Evolutionary conservation across 2,113 vertebrate species (phyloP), one percentile per base, ranked within the genome.

Genomic region (Trinectes maculatus): DNA sequence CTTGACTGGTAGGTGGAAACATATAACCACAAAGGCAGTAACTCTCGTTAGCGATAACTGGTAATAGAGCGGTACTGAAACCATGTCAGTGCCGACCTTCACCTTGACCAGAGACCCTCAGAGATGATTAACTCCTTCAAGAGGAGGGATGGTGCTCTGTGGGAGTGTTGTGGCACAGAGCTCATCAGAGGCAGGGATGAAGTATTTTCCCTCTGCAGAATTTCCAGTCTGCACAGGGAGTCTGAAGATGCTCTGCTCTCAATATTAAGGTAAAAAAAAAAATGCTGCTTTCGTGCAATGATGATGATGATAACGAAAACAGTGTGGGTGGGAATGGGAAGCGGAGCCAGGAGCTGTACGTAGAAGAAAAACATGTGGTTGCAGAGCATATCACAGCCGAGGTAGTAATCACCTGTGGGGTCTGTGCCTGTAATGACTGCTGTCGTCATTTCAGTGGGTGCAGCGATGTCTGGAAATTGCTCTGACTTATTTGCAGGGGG

Each of bases 81-180:
- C 71, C 69, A 21, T 66, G 80, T 75, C 33, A 42, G 24, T 26
- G 34, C 34, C 86, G 85, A 88, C 85, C 78, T 85, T 89, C 68
- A 72, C 56, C 72, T 69, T 70, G 69, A 71, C 68, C 65, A 39
- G 37, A 67, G 44, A 42, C 13, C 22, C 49, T 71, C 55, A 66
- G 9, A 43, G 25, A 78, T 69, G 31, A 85, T 84, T 79, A 80
- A 71, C 33, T 76, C 63, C 72, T 83, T 63, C 25, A 67, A 56
- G 57, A 53, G 42, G 53, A 58, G 33, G 16, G 46, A 67, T 42
- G 56, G 6, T 15, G 44, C 39, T 52, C 18, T 25, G 33, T n/a
- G 37, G 28, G 34, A 22, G 33, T 62, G 37, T 43, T 39, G 29
- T 48, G 36, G 58, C 56, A 52, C 6, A 28, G 44, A 59, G 39